phyloP scores from a whole-genome alignment of 2,888 invertebrate genomes.

The Formica aserva region DNA sequence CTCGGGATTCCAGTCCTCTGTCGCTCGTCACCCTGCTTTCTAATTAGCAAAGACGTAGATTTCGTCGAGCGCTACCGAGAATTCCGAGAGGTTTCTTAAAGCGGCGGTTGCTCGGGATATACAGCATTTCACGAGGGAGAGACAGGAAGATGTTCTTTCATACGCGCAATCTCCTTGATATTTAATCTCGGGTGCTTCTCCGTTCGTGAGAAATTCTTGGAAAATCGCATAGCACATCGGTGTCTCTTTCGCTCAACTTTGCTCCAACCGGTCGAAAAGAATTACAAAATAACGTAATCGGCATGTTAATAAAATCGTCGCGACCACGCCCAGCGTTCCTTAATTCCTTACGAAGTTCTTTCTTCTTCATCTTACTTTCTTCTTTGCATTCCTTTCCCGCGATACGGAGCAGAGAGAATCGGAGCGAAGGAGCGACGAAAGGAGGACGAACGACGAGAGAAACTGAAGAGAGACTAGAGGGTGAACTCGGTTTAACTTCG shows the following conservation, averaged over 20 bases:
- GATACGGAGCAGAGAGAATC: constrained; percentile 22
- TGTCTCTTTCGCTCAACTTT: constrained; percentile 8
- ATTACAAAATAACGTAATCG: constrained; percentile 58
- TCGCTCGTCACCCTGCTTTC: constrained; percentile 61
- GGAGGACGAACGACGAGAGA: constrained; percentile 26
- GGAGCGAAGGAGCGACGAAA: not conserved
- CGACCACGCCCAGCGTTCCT: constrained; percentile 5
- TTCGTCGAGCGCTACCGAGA: constrained; percentile 58
- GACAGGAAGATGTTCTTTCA: constrained; percentile 39
- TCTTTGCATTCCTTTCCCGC: not conserved
- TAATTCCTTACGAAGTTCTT: constrained; percentile 16
- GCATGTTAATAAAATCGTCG: constrained; percentile 62
- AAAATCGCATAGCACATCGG: constrained; percentile 7
- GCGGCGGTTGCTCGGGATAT: constrained; percentile 36
- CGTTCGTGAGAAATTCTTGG: constrained; percentile 24
- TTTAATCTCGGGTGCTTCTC: constrained; percentile 60
- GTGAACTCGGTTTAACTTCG: constrained; percentile 71
- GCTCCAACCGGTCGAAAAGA: constrained; percentile 10
- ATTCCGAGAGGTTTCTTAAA: constrained; percentile 64
- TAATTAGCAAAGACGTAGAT: constrained; percentile 71
- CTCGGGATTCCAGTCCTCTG: constrained; percentile 35
- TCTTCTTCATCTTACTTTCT: not conserved
- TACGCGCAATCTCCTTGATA: constrained; percentile 54
- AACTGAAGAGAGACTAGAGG: constrained; percentile 34
- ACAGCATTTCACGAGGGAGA: constrained; percentile 34